A percentile compares a stretch with the other conserved stretches of the same genome.
Conservation (phyloP, 2,113 vertebrate genomes). For the Pollimyrus isidori region DNA sequence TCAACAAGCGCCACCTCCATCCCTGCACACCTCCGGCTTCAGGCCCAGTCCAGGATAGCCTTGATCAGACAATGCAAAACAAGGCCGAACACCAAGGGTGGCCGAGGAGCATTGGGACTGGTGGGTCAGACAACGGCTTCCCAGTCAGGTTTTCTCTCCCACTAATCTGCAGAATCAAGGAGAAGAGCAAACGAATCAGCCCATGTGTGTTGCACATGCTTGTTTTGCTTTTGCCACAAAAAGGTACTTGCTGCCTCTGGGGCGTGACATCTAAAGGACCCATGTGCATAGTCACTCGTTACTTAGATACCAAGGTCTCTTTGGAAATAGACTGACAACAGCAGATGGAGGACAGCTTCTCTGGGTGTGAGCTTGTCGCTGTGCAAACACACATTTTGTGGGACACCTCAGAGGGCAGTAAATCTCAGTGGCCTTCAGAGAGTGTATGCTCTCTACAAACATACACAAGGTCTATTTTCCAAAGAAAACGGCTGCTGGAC, state of each 20-base stretch:
- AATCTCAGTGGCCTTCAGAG: neutral
- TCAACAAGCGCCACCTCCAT: slow-evolving; percentile 92
- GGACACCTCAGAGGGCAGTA: neutral
- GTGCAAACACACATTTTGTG: neutral
- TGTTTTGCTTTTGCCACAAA: slow-evolving; percentile 14
- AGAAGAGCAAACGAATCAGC: slow-evolving; percentile 29
- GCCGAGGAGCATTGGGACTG: slow-evolving; percentile 50
- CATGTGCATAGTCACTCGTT: neutral
- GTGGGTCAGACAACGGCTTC: neutral
- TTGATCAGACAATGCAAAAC: slow-evolving; percentile 30
- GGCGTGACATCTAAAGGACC: slow-evolving; percentile 11
- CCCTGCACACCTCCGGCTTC: slow-evolving; percentile 55
- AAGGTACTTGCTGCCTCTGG: neutral
- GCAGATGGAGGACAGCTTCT: slow-evolving; percentile 8
- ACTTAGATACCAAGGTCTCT: slow-evolving; percentile 23
- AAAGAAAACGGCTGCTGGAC: neutral
- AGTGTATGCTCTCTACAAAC: neutral
- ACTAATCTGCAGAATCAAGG: slow-evolving; percentile 34
- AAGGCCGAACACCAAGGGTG: slow-evolving; percentile 34
- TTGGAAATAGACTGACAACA: slow-evolving; percentile 22
- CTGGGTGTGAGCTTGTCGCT: neutral
- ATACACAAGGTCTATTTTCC: neutral
- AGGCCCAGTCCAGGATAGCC: slow-evolving; percentile 36
- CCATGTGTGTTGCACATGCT: slow-evolving; percentile 17
- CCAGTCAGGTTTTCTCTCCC: slow-evolving; percentile 33